Evolutionary conservation across 2,113 vertebrate species (phyloP).

Genomic region (Tichodroma muraria): DNA sequence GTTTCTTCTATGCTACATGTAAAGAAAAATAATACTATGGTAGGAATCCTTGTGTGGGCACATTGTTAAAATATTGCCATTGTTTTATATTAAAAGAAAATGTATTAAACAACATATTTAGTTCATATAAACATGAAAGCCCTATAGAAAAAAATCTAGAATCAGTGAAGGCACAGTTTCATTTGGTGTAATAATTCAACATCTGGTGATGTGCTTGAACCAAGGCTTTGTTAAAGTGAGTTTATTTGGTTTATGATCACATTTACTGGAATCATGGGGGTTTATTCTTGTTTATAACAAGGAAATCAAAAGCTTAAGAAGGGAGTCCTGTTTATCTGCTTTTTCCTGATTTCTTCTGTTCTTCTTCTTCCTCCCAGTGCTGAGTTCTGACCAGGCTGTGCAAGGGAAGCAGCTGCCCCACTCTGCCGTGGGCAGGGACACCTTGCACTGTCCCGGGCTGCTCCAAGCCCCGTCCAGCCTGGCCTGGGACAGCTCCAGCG

Average conservation of each 20-base stretch:
- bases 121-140: not conserved
- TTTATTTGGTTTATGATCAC: not conserved
- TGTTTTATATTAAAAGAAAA: not conserved
- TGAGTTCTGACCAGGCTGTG: not conserved
- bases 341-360: not conserved
- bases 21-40: not conserved
- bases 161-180: not conserved
- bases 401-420: not conserved
- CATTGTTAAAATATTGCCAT: not conserved
- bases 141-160: not conserved
- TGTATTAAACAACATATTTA: not conserved
- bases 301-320: not conserved
- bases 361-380: not conserved
- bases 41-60: not conserved
- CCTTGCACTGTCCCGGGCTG: not conserved
- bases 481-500: not conserved
- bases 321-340: not conserved
- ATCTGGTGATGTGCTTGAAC: not conserved
- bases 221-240: not conserved
- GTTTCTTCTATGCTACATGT: not conserved
- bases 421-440: not conserved
- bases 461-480: not conserved
- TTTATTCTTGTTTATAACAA: not conserved
- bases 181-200: not conserved
- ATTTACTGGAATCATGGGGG: not conserved